Evolutionary conservation across 2,113 vertebrate species (phyloP), one percentile per base, ranked within the genome.

Genomic region (Gymnobelideus leadbeateri): DNA sequence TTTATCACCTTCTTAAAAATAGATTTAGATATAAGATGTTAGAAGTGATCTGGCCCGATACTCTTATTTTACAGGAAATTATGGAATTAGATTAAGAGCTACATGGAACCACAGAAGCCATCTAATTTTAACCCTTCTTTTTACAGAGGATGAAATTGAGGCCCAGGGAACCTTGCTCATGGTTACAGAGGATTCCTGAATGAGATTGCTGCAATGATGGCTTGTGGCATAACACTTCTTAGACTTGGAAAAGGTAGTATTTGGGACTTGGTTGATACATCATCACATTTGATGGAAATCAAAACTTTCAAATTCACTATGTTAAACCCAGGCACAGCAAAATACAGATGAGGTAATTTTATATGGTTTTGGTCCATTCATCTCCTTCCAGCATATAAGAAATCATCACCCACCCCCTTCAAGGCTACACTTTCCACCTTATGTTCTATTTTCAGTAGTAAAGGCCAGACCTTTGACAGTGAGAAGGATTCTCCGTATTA

Each of bases 271-370:
- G 49, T 54, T 94, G 31, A 49, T 61, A 50, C 28, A 94, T 31
- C 57, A 51, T 90, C 24, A 91, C 31, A 51, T 43, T 43, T 95
- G 89, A 91, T 91, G 23, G 37, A 95, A 95, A 95, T 25, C 50
- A 68, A 91, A 94, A 68, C 19, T 91, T 77, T 43, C 37, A n/a
- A 77, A 77, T 77, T 77, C 43, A 16, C 2, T 77, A 19, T 77
- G 68, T 77, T 16, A 77, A 21, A 77, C 5, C 6, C 14, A 19
- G 68, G n/a, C 16, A 77, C 37, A 84, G 5, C 37, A 21, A 43
- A 19, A 84, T 21, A 21, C 5, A 21, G 68, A 84, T n/a, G 43
- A 43, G 7, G n/a, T 21, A 19, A 43, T 84, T 84, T 43, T 21
- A 6, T 8, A n/a, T 84, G 1, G 5, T 84, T 77, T n/a, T 31